Evolutionary conservation across 2,888 invertebrate species (phyloP), one percentile per base, ranked within the genome.

Genomic region (Acanthoscelides obtectus): DNA sequence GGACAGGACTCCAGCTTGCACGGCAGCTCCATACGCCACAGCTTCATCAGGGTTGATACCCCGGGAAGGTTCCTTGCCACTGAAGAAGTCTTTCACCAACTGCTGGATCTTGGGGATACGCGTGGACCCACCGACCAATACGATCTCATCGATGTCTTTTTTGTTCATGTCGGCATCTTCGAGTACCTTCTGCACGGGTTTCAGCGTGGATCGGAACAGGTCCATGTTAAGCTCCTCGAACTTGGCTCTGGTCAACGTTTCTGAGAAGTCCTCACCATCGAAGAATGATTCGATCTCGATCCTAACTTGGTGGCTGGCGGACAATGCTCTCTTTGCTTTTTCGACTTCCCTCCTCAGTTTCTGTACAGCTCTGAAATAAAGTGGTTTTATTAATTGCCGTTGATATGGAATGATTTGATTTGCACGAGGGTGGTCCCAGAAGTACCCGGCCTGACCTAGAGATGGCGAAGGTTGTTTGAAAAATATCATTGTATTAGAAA

Each of bases 131-230:
- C 99, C 99, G 70, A 99, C 99, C 70, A 99, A 89, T 2, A 99
- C 99, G 81, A 99, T 98, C 87, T 99, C 99, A 85, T 99, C 95
- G 64, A 99, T 95, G 81, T 99, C 98, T 81, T 96, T 95, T 86
- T 98, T 98, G 88, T 96, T 96, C 93, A 99, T 94, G 85, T 98
- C 98, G n/a, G 98, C 96, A 87, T 99, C 99, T 85, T 98, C 98
- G 82, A 99, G 87, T 17, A 99, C 96, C 86, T 96, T 96, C 85
- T 96, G 94, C 6, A 98, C 97, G 2, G 97, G 97, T 86, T 97
- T 96, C 88, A 98, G 89, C 22, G 98, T 98, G 6, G 96, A 95
- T 80, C 95, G 91, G 90, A 93, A 93, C 67, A 93, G 88, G 83
- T 93, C 93, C 95, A 97, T 95, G 89, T 99, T 99, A 84, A 99